These are phyloP conservation scores for Microchrysa polita DNA, from an alignment of 2,888 invertebrate species.

Conservation along the genomic window DNA sequence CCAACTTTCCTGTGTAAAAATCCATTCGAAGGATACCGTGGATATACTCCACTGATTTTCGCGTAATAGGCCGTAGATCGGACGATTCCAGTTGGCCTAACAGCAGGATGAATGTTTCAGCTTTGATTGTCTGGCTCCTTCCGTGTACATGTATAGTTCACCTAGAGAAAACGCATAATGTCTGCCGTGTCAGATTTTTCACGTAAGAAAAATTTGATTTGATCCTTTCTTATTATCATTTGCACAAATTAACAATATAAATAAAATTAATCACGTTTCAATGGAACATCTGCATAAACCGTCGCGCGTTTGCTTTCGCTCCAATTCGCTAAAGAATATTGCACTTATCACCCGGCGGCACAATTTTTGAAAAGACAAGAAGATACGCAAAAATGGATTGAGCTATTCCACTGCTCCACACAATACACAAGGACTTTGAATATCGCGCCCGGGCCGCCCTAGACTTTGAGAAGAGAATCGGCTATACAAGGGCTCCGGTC, in stretches of 20 bases:
- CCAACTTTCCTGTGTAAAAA: slow-evolving; percentile 23
- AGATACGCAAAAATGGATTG: not conserved
- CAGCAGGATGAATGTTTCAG: not conserved
- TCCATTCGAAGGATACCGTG: slow-evolving; percentile 36
- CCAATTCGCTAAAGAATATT: not conserved
- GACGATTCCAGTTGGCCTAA: not conserved
- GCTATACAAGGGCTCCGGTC: slow-evolving; percentile 8
- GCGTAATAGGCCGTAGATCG: not conserved
- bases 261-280: not conserved
- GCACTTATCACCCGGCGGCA: slow-evolving; percentile 25
- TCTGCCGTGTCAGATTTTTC: slow-evolving; percentile 12
- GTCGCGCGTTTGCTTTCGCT: not conserved
- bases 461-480: not conserved
- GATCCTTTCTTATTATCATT: not conserved
- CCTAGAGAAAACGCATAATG: slow-evolving; percentile 20
- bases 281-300: not conserved
- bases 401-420: not conserved
- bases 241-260: not conserved
- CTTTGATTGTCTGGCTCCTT: not conserved
- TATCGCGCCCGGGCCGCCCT: not conserved
- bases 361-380: not conserved
- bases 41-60: not conserved
- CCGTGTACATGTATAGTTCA: not conserved
- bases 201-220: not conserved
- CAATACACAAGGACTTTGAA: not conserved